Conservation (phyloP, 2,797 vertebrate species). For the Mormyrus proboscirostris region DNA sequence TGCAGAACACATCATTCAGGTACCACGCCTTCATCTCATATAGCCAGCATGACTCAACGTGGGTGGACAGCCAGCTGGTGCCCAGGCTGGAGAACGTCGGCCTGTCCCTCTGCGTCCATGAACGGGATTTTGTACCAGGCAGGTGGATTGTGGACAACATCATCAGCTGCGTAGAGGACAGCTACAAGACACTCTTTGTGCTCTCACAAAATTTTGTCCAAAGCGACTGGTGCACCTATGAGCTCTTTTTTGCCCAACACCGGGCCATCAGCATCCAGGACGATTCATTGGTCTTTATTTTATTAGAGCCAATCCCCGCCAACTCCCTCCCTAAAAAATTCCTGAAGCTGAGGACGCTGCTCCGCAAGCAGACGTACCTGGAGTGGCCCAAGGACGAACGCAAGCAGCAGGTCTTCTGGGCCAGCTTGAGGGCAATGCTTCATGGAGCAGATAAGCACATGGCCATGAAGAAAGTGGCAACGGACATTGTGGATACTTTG, state of each 20-base stretch:
- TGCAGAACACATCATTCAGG: constrained; percentile 36
- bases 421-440: constrained; percentile 59
- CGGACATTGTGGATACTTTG: constrained; percentile 37
- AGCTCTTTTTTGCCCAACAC: constrained; percentile 83
- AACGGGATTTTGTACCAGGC: constrained; percentile 70
- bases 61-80: constrained; percentile 71
- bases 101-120: constrained; percentile 63
- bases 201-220: constrained; percentile 70
- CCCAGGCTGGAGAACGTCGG: constrained; percentile 61
- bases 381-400: constrained; percentile 70
- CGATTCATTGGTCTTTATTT: constrained; percentile 70
- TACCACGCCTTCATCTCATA: constrained; percentile 73
- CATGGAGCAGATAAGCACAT: constrained; percentile 37
- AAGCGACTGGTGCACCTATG: constrained; percentile 79
- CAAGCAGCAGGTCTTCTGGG: constrained; percentile 71
- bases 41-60: constrained; percentile 65
- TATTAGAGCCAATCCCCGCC: constrained; percentile 70
- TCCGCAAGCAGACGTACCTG: constrained; percentile 69
- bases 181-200: constrained; percentile 70
- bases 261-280: constrained; percentile 59
- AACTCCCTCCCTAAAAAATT: constrained; percentile 68
- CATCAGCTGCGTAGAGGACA: constrained; percentile 73
- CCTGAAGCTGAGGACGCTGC: constrained; percentile 61
- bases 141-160: constrained; percentile 79
- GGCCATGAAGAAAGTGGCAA: constrained; percentile 40